Evolutionary conservation across 2,888 invertebrate genomes (phyloP).

Genomic region (Periphyllus acericola): DNA sequence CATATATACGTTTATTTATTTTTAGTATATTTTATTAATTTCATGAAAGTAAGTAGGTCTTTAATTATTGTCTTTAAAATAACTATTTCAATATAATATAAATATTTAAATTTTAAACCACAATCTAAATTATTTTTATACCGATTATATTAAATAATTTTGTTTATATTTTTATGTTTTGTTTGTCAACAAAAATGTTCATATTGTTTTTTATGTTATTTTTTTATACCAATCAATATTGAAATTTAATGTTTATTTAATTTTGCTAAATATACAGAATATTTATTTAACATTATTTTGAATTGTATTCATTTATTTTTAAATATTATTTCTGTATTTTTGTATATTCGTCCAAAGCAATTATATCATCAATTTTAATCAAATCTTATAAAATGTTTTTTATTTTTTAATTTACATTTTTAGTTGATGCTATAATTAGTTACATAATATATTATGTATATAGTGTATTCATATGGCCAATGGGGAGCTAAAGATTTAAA

Average conservation of each 20-base stretch:
- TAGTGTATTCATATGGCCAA: too few species aligned
- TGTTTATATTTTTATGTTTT: background rate
- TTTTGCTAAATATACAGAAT: background rate
- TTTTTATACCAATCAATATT: background rate
- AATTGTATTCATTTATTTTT: background rate
- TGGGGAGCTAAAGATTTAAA: too few species aligned
- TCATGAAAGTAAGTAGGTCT: background rate
- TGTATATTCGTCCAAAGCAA: too few species aligned
- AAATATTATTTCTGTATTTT: background rate
- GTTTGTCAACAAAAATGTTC: too few species aligned
- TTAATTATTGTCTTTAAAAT: too few species aligned
- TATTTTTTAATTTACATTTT: too few species aligned
- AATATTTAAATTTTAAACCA: background rate
- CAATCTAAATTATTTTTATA: background rate
- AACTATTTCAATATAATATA: too few species aligned
- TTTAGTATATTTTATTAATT: background rate
- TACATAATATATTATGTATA: too few species aligned
- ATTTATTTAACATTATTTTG: background rate
- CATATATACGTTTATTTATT: background rate
- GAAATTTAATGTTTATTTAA: background rate
- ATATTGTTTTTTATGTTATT: background rate
- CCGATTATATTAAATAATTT: background rate
- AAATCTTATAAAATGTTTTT: too few species aligned
- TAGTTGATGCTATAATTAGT: too few species aligned
- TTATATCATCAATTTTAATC: too few species aligned